Percentiles rank a stretch among this genome's conserved stretches.
These are phyloP conservation scores for Campoplex capitator DNA, from an alignment of 2,888 invertebrate species.

Conservation along the genomic window DNA sequence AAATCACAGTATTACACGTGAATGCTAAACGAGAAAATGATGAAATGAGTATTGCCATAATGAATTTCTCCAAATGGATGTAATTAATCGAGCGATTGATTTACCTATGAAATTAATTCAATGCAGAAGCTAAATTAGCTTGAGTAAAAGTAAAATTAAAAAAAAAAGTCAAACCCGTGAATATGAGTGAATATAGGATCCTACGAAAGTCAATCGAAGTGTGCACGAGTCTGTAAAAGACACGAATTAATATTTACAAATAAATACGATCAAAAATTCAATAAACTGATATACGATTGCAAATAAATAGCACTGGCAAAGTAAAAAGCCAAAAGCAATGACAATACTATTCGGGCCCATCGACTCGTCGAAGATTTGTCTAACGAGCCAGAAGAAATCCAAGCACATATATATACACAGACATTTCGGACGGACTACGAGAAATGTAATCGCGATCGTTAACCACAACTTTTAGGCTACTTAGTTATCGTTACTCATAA, in stretches of 20 bases:
- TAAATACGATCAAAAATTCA: not conserved
- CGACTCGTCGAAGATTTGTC: constrained; percentile 60
- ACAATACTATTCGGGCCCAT: constrained; percentile 51
- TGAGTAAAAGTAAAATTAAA: not conserved
- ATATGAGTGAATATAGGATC: not conserved
- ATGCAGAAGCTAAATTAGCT: not conserved
- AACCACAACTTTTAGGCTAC: constrained; percentile 48
- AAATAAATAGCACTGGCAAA: constrained; percentile 2
- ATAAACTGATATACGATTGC: constrained; percentile 6
- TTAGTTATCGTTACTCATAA: constrained; percentile 36
- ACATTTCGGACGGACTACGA: constrained; percentile 32
- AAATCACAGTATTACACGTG: constrained; percentile 10
- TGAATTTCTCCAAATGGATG: not conserved
- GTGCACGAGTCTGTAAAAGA: too few species aligned
- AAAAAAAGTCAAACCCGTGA: not conserved
- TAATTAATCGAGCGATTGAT: not conserved
- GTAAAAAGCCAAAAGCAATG: not conserved
- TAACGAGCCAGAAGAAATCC: constrained; percentile 34
- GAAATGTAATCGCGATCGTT: constrained; percentile 57
- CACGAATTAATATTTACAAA: not conserved
- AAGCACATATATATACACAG: not conserved
- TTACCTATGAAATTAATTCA: not conserved
- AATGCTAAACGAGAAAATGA: not conserved
- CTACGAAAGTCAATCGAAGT: not conserved
- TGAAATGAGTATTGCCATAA: not conserved